Base-by-base conservation (phyloP, 2,888 invertebrate species). In the Urechis unicinctus region DNA sequence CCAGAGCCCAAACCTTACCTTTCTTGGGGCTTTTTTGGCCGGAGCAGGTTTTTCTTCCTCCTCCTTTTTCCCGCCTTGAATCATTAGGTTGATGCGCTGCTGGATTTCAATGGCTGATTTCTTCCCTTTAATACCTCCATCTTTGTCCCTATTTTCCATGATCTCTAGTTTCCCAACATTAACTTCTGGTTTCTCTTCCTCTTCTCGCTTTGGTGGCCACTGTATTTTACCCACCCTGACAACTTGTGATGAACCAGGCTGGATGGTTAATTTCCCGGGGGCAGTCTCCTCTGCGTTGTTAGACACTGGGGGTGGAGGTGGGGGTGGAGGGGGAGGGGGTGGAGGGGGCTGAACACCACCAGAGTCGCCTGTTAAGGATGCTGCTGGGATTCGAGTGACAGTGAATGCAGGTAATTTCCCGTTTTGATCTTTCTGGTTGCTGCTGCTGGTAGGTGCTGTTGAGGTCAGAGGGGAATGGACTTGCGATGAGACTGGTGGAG, bases 181-280 rank as follows among this genome's bases (percentile, higher is more conserved):
- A 29, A 63, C 52, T n/a, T 60, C 49, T 28, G 58, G 28, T 55
- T 66, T 90, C 3, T 86, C 84, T 1, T 86, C 87, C 36, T 75
- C 75, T n/a, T 79, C 78, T 55, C 88, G 87, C 5, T 87, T 86
- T 13, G 94, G 94, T 5, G 96, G 72, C 90, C 91, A 54, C 66
- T 86, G 85, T 66, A 71, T 25, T 66, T 70, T 58, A 25, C 60
- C 62, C 1, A 64, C 53, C 41, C 52, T 50, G 28, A 58, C 45
- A 3, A 22, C 26, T n/a, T 22, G 21, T 30, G 36, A 22, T n/a
- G 17, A 17, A 25, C 36, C 21, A 21, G n/a, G n/a, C 9, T 9
- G 25, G 9, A 26, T 46, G 17, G 51, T 31, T 30, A 6, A 52
- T 4, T 17, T n/a, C 28, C 50, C 2, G 25, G 45, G 83, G 67